A percentile compares a stretch with the other conserved stretches of the same genome.
Conservation (phyloP, 2,888 invertebrate species). For the Drosophila borborema region DNA sequence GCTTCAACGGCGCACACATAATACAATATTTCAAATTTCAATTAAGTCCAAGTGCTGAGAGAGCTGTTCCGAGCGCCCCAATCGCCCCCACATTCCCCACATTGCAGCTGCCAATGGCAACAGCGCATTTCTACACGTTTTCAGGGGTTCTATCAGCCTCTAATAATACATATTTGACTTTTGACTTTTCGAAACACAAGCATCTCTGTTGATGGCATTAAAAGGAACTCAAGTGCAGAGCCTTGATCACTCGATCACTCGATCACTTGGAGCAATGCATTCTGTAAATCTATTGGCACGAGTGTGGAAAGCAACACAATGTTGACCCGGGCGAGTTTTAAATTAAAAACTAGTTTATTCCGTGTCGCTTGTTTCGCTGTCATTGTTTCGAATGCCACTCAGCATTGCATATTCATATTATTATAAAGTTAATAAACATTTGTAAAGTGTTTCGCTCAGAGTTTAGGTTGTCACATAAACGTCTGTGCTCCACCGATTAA, state of each 20-base stretch:
- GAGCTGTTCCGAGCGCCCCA: conserved; percentile 36
- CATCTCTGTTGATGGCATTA: conserved; percentile 70
- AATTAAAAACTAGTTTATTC: conserved; percentile 62
- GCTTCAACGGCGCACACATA: conserved; percentile 81
- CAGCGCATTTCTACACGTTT: conserved; percentile 7
- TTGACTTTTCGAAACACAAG: conserved; percentile 73
- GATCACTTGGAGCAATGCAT: conserved; percentile 45
- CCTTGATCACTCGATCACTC: conserved; percentile 22
- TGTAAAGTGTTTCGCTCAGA: conserved; percentile 74
- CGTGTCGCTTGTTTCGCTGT: conserved; percentile 31
- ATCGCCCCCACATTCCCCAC: conserved; percentile 1
- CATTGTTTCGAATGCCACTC: background rate
- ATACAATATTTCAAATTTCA: conserved; percentile 83
- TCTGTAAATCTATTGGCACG: conserved; percentile 46
- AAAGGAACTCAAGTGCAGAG: conserved; percentile 71
- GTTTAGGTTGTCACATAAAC: conserved; percentile 76
- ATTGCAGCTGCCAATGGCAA: conserved; percentile 59
- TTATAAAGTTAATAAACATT: conserved; percentile 56
- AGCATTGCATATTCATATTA: conserved; percentile 51
- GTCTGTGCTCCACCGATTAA: conserved; percentile 58
- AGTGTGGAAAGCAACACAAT: conserved; percentile 28
- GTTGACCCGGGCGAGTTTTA: conserved; percentile 23
- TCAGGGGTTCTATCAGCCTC: conserved; percentile 44
- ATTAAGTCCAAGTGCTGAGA: conserved; percentile 83
- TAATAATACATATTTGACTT: conserved; percentile 74